Base-by-base conservation (phyloP, 2,888 invertebrate species). In the Therioaphis trifolii region DNA sequence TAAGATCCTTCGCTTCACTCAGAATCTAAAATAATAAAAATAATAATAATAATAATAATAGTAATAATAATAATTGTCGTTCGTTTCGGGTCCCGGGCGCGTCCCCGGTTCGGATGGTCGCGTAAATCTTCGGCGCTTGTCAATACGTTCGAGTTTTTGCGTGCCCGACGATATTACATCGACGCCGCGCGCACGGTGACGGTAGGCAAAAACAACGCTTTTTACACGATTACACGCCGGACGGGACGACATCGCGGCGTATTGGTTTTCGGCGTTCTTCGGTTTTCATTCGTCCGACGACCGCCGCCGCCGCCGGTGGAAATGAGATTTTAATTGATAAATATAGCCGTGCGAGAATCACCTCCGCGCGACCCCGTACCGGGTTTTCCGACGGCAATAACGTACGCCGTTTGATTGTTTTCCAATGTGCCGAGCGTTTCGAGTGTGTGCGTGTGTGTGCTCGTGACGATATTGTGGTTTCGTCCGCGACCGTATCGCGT, bases 291-390 rank as follows among this genome's bases (percentile, higher is more conserved):
- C n/a, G n/a, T n/a, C n/a, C n/a, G 52, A 18, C n/a, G 18, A 14
- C 35, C 77, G 35, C 29, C 1, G 7, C n/a, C 52, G 29, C 0
- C 2, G 21, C 46, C 3, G 35, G n/a, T 27, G 12, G 78, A n/a
- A 69, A 69, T 69, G 40, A 58, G 43, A 79, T 43, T 79, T 69
- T 69, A 79, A 79, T 79, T 79, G 69, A 78, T 52, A 68, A 40
- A 78, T 78, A 55, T 69, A 18, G 43, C 40, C 14, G 1, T 18
- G 7, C n/a, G n/a, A n/a, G n/a, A n/a, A n/a, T n/a, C n/a, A 29
- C 14, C 15, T 14, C 7, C 5, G 4, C 15, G 0, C 3, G 35
- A 29, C 40, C 15, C 18, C 18, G 14, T 46, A 46, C n/a, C n/a
- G n/a, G n/a, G n/a, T n/a, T n/a, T n/a, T n/a, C n/a, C n/a, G n/a